Conservation (phyloP, 2,797 vertebrate genomes). For the Clarias pachynema region DNA sequence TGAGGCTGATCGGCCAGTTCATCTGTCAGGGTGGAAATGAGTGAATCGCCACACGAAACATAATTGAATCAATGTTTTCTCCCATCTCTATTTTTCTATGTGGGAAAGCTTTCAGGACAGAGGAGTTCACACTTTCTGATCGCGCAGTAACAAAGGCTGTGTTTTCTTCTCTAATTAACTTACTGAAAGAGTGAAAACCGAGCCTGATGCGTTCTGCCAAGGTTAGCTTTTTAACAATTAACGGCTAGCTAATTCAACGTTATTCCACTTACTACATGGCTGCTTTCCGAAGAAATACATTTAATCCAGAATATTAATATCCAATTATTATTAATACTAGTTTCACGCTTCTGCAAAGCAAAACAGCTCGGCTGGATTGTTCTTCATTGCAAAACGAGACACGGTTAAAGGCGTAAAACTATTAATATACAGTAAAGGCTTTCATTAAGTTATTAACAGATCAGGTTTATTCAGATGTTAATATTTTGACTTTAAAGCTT, state of each 20-base stretch:
- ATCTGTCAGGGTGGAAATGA: too few species aligned
- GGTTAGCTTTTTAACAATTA: not conserved
- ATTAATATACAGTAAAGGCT: not conserved
- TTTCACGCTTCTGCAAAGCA: not conserved
- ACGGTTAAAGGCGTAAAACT: not conserved
- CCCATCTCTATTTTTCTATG: not conserved
- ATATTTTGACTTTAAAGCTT: not conserved
- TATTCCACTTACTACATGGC: not conserved
- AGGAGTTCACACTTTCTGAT: not conserved
- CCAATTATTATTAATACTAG: not conserved
- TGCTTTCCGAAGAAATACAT: slow-evolving; percentile 12
- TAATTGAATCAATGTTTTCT: too few species aligned
- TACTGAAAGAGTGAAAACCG: not conserved
- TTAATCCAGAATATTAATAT: not conserved
- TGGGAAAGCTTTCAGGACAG: not conserved
- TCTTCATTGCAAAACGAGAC: not conserved
- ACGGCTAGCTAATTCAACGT: not conserved
- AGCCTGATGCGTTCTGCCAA: not conserved
- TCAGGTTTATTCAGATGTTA: not conserved
- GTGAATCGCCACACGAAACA: too few species aligned
- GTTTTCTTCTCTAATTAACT: not conserved
- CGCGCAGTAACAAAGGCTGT: not conserved
- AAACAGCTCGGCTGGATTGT: not conserved
- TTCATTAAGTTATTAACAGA: not conserved
- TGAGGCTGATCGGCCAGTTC: too few species aligned